Conservation (phyloP, 1,140 invertebrate genomes). For the Procambarus clarkii region DNA sequence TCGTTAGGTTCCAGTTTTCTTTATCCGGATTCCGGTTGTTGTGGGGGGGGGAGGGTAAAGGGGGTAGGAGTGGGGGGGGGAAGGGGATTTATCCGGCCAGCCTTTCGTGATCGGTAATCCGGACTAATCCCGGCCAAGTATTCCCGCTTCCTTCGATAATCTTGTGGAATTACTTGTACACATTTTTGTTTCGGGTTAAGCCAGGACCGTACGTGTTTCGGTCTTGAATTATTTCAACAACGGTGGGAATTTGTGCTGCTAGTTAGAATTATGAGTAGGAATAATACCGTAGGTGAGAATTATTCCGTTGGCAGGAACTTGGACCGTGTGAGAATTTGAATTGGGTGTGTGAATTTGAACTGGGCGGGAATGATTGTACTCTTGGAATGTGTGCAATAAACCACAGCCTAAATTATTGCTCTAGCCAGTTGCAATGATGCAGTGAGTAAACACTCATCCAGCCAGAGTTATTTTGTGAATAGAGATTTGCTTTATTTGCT, state of each 20-base stretch:
- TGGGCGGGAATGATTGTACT: too few species aligned
- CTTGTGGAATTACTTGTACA: background rate
- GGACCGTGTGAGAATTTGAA: too few species aligned
- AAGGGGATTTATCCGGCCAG: background rate
- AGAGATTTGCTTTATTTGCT: too few species aligned
- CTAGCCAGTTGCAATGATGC: too few species aligned
- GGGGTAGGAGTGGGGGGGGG: background rate
- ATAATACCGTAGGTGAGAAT: too few species aligned
- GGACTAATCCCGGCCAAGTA: slow-evolving; percentile 15
- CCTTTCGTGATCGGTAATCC: slow-evolving; percentile 13
- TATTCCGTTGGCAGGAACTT: too few species aligned
- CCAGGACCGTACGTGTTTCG: background rate
- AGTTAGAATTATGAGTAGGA: background rate
- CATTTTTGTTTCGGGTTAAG: background rate
- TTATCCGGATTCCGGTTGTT: background rate
- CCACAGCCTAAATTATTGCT: too few species aligned
- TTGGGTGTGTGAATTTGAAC: too few species aligned
- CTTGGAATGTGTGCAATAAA: too few species aligned
- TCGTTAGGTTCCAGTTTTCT: background rate
- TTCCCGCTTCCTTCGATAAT: slow-evolving; percentile 12
- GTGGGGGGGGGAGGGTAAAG: too few species aligned
- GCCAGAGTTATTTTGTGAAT: too few species aligned
- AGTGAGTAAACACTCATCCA: too few species aligned
- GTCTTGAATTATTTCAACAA: background rate
- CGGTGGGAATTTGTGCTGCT: background rate